Percentiles rank a stretch among this genome's conserved stretches.
Evolutionary conservation across 2,797 vertebrate genomes (phyloP).

Genomic region (Smutsia gigantea): DNA sequence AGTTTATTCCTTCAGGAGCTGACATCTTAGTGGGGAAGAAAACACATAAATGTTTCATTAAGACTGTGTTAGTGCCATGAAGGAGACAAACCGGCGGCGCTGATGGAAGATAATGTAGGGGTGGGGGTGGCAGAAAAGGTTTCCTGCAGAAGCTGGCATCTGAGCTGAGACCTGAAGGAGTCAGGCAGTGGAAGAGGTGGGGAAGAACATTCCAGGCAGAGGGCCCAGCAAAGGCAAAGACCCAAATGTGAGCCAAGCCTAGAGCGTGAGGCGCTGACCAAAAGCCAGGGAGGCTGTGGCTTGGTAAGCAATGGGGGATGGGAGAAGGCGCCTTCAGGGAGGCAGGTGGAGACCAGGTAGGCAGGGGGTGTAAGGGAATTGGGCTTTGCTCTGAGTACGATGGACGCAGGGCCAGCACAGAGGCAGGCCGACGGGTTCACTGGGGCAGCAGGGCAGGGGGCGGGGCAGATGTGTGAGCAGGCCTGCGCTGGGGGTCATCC

Average conservation of each 20-base stretch:
- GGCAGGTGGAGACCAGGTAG: background rate
- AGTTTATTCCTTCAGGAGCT: background rate
- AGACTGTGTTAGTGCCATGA: background rate
- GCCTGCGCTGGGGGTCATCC: fast-evolving
- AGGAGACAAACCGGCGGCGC: background rate
- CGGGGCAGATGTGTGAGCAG: background rate
- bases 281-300: background rate
- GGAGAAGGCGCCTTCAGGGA: background rate
- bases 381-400: background rate
- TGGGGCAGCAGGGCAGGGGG: background rate
- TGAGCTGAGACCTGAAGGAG: background rate
- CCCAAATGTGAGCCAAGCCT: background rate
- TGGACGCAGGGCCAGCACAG: background rate
- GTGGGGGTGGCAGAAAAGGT: background rate
- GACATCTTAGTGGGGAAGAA: background rate
- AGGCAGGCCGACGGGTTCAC: background rate
- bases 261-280: fast-evolving
- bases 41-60: background rate
- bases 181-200: background rate
- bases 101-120: background rate
- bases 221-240: background rate
- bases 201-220: background rate
- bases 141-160: background rate
- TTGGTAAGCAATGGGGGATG: background rate
- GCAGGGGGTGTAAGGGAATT: background rate